These are phyloP conservation scores for Palythoa grandiflora DNA, from an alignment of 92 coral and sea anemone species.

Conservation along the genomic window DNA sequence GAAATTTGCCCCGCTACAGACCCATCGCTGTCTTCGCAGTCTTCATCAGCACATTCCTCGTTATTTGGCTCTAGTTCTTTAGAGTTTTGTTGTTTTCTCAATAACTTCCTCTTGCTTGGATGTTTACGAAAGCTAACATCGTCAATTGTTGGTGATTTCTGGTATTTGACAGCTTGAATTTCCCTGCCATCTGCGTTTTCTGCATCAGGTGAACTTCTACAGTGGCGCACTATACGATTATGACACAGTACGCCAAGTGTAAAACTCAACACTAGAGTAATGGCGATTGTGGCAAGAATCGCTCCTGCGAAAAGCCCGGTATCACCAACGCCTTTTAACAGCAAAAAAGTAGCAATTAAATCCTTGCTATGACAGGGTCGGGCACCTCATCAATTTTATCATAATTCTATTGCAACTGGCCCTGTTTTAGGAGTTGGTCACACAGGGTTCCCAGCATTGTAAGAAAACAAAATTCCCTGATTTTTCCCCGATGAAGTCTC, in stretches of 20 bases:
- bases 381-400: no score
- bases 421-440: no score
- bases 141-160: slow-evolving; percentile 75
- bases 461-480: no score
- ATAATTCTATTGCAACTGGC: no score
- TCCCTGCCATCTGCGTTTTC: slow-evolving; percentile 56
- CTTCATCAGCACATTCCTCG: slow-evolving; percentile 37
- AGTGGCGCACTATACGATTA: slow-evolving; percentile 52
- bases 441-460: no score
- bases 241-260: slow-evolving; percentile 74
- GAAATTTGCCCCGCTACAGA: slow-evolving; percentile 69
- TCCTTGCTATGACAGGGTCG: background rate
- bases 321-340: slow-evolving; percentile 40
- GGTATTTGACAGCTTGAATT: slow-evolving; percentile 65
- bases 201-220: slow-evolving; percentile 48
- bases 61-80: slow-evolving; percentile 21
- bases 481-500: no score
- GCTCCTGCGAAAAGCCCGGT: slow-evolving; percentile 75
- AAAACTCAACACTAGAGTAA: slow-evolving; percentile 76
- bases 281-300: slow-evolving; percentile 62
- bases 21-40: slow-evolving; percentile 63
- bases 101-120: slow-evolving; percentile 59
- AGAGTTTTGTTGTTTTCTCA: slow-evolving; percentile 52
- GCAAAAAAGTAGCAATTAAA: background rate
- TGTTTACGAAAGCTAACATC: slow-evolving; percentile 43